Evolutionary conservation across 2,888 invertebrate genomes (phyloP).

Genomic region (Sesamia inferens): DNA sequence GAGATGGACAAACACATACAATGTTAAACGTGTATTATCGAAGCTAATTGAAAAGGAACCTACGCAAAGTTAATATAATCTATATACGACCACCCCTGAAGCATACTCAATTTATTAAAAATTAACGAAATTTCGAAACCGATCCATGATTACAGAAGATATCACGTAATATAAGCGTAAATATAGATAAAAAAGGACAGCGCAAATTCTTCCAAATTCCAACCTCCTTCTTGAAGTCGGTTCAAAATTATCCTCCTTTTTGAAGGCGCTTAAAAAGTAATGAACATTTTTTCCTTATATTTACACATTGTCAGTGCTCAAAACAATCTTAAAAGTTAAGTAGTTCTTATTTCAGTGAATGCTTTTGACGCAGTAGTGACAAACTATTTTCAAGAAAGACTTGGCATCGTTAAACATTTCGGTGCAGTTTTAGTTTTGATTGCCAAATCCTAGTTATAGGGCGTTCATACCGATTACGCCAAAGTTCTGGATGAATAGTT

Average conservation of each 20-base stretch:
- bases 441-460: constrained; percentile 22
- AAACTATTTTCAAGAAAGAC: constrained; percentile 33
- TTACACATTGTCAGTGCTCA: not conserved
- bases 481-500: not conserved
- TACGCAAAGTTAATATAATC: not conserved
- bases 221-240: too few relatives aligned
- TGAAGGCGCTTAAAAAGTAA: not conserved
- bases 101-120: not conserved
- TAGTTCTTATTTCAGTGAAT: constrained; percentile 18
- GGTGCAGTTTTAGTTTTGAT: constrained; percentile 35
- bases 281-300: constrained; percentile 8
- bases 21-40: not conserved
- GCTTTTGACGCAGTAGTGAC: constrained; percentile 26
- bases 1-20: not conserved
- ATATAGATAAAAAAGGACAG: not conserved
- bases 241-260: not conserved
- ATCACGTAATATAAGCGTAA: not conserved
- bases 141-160: not conserved
- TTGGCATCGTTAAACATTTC: constrained; percentile 35
- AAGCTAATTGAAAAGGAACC: not conserved
- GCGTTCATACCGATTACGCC: not conserved
- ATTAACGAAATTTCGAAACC: not conserved
- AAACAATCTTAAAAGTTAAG: constrained; percentile 12
- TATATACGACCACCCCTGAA: not conserved
- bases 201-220: not conserved